Evolutionary conservation across 1,140 invertebrate species (phyloP), one percentile per base, ranked within the genome.

Genomic region (Melipona quadrifasciata): DNA sequence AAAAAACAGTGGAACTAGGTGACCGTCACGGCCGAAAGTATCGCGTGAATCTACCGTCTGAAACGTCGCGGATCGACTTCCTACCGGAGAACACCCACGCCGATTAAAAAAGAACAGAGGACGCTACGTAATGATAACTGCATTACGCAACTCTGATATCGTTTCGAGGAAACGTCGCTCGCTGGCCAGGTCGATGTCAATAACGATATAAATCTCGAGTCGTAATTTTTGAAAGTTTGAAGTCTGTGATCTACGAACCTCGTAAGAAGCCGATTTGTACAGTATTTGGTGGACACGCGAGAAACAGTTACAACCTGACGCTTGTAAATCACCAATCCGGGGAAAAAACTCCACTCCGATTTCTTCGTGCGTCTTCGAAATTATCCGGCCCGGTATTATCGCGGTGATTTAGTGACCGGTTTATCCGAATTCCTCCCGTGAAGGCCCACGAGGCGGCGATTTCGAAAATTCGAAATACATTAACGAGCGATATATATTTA

Each of bases 61-160:
- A 74, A 53, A 82, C 79, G 65, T 84, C 67, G 77, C 70, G 76
- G 87, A 78, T 79, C 78, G 79, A 85, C 76, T 87, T 89, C 82
- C 87, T 79, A 67, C 47, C 39, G 39, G 67, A 87, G 58, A 85
- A 88, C 84, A 80, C 80, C 82, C 84, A 85, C 80, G 73, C 10
- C 58, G 79, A 86, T 90, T 85, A 86, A 90, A 89, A 68, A 39
- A 86, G 65, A 67, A 65, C 80, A 71, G 72, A 67, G 87, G 72
- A 77, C 34, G 82, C 77, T 76, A 88, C 78, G 86, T 88, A 88
- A 91, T 89, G 74, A 70, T 86, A 87, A 90, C 90, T 86, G 80
- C 86, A 81, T 89, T 91, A 80, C 82, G 86, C 82, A 90, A 91
- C 74, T 77, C 84, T 84, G 84, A 82, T 88, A 83, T 67, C 64